phyloP scores from a whole-genome alignment of 2,797 vertebrate species.

The Odontamblyopus rebecca region DNA sequence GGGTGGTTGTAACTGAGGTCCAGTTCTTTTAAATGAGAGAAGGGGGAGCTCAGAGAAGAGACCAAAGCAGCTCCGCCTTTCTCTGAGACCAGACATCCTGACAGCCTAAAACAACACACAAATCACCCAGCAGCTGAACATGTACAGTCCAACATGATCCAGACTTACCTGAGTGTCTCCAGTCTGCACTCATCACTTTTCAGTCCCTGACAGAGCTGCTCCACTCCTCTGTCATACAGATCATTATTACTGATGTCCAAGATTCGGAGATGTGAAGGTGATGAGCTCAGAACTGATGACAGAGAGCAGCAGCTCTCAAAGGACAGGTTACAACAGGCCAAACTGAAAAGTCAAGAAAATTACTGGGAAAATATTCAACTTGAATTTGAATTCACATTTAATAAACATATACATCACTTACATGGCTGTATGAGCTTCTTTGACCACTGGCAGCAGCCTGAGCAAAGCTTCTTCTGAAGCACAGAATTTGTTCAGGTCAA shows the following conservation, averaged over 20 bases:
- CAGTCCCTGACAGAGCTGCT: not conserved
- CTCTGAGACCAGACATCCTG: slow-evolving; percentile 35
- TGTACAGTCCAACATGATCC: not conserved
- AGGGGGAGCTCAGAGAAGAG: slow-evolving; percentile 19
- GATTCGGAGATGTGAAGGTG: not conserved
- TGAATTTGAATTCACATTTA: too few species aligned
- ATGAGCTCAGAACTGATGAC: not conserved
- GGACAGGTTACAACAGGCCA: not conserved
- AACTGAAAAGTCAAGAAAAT: too few species aligned
- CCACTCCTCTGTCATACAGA: not conserved
- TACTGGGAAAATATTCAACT: too few species aligned
- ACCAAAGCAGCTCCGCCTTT: slow-evolving; percentile 21
- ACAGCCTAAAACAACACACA: slow-evolving; percentile 8
- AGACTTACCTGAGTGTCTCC: slow-evolving; percentile 1
- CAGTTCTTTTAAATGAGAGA: slow-evolving; percentile 13
- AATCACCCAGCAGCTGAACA: not conserved
- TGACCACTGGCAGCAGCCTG: not conserved
- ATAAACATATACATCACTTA: not conserved
- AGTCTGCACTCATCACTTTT: slow-evolving; percentile 3
- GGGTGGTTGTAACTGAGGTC: not conserved
- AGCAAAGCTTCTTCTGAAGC: not conserved
- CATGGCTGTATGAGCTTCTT: not conserved
- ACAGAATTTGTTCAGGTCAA: not conserved
- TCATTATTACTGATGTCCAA: slow-evolving; percentile 5
- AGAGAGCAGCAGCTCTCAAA: not conserved